Conservation (phyloP, 2,888 invertebrate genomes). For the Eristalinus sepulchralis region DNA sequence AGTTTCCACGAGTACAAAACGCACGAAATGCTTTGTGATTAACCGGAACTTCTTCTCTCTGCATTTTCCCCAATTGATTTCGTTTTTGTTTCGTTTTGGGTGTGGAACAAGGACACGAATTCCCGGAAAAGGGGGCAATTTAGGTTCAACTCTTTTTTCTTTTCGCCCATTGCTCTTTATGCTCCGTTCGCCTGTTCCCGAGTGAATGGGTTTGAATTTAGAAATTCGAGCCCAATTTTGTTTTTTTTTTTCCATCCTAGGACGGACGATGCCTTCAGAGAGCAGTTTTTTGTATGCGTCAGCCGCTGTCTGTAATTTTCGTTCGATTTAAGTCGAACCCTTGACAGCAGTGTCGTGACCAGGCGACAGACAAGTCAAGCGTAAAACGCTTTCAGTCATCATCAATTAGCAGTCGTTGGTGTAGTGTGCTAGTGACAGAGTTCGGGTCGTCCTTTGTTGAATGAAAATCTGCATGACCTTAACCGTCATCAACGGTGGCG, state of each 20-base stretch:
- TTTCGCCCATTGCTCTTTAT: background rate
- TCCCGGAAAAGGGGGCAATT: slow-evolving; percentile 56
- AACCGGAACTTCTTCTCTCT: background rate
- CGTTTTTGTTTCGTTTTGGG: slow-evolving; percentile 27
- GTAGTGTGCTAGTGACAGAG: slow-evolving; percentile 10
- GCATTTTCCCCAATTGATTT: slow-evolving; percentile 22
- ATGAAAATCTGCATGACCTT: slow-evolving; percentile 60
- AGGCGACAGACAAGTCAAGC: slow-evolving; percentile 41
- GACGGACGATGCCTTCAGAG: background rate
- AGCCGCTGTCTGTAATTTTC: slow-evolving; percentile 30
- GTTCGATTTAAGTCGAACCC: slow-evolving; percentile 20
- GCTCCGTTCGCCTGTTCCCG: background rate
- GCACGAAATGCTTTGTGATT: slow-evolving; percentile 9
- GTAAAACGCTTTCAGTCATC: slow-evolving; percentile 57
- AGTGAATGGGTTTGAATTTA: slow-evolving; percentile 52
- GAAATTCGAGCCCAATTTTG: slow-evolving; percentile 36
- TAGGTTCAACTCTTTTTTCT: slow-evolving; percentile 33
- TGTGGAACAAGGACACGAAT: slow-evolving; percentile 42
- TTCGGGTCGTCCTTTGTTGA: slow-evolving; percentile 31
- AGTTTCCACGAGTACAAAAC: slow-evolving; percentile 38
- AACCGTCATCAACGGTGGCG: slow-evolving; percentile 50
- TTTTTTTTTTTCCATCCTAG: slow-evolving; percentile 26
- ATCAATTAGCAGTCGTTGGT: slow-evolving; percentile 53
- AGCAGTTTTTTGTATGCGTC: slow-evolving; percentile 6
- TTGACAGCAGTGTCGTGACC: slow-evolving; percentile 19